These are phyloP conservation scores for Cylindroiulus punctatus DNA, from an alignment of 2,888 invertebrate genomes.

Conservation along the genomic window DNA sequence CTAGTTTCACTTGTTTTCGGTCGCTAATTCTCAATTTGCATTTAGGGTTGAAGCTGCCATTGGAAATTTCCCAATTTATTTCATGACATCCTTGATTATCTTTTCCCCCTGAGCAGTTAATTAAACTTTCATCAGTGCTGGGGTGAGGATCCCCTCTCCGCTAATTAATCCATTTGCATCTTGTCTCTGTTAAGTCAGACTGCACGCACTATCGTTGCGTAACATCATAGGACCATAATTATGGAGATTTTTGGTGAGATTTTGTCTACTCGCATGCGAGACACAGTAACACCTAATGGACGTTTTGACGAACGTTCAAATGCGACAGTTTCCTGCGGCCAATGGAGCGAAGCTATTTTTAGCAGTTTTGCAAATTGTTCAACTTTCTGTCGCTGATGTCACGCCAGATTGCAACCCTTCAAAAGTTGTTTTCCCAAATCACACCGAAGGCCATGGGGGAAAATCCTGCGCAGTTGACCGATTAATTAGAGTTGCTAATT, in stretches of 20 bases:
- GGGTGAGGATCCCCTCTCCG: neutral
- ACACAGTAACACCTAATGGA: neutral
- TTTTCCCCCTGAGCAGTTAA: slow-evolving; percentile 33
- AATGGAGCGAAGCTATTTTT: neutral
- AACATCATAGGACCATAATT: neutral
- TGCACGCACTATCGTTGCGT: slow-evolving; percentile 4
- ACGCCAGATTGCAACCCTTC: neutral
- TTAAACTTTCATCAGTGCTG: slow-evolving; percentile 30
- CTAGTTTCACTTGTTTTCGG: neutral
- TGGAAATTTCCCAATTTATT: slow-evolving; percentile 31
- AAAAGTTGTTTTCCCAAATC: neutral
- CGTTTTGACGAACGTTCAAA: slow-evolving; percentile 17
- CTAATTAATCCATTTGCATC: slow-evolving; percentile 42
- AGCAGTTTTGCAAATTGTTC: neutral
- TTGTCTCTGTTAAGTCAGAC: neutral
- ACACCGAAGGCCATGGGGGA: neutral
- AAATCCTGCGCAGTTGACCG: neutral
- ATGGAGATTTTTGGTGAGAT: neutral
- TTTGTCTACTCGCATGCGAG: neutral
- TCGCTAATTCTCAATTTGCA: slow-evolving; percentile 26
- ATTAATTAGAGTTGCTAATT: too few relatives aligned
- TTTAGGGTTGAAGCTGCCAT: slow-evolving; percentile 21
- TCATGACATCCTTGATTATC: slow-evolving; percentile 38
- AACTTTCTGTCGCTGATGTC: neutral
- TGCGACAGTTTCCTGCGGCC: neutral